Percentiles rank a stretch among this genome's conserved stretches.
These are phyloP conservation scores for Pyrocephalus nanus DNA, from an alignment of 2,797 vertebrate species.

Conservation along the genomic window DNA sequence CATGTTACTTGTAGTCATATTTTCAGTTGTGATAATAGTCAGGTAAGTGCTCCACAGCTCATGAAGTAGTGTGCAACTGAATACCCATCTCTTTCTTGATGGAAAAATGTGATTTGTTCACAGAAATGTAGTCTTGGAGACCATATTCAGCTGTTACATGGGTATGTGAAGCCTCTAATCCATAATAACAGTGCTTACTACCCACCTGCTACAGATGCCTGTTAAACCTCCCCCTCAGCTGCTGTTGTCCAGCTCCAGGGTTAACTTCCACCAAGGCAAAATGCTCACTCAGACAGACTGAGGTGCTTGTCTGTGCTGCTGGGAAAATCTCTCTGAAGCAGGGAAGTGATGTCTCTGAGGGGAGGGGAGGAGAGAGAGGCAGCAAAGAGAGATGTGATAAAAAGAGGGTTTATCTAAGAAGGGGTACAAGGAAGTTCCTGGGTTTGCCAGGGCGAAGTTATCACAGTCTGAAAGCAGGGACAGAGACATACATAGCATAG, in stretches of 20 bases:
- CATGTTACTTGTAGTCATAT: neutral
- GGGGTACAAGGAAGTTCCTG: neutral
- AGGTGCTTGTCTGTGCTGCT: fast-evolving
- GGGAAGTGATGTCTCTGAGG: neutral
- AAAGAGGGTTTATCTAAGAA: neutral
- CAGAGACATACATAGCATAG: neutral
- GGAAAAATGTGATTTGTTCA: conserved; percentile 10
- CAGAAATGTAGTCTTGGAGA: neutral
- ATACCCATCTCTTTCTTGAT: neutral
- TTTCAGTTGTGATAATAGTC: neutral
- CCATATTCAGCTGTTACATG: neutral
- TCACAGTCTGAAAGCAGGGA: neutral
- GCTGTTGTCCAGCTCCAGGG: neutral
- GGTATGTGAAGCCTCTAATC: neutral
- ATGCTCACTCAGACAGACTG: neutral
- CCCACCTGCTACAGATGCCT: neutral
- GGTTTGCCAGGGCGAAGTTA: neutral
- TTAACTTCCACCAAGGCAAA: neutral
- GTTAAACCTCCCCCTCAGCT: neutral
- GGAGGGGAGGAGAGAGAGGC: neutral
- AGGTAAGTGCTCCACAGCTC: neutral
- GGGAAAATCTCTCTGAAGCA: neutral
- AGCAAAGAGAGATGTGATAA: neutral
- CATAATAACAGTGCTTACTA: neutral
- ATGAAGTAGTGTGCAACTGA: neutral